Conservation (phyloP, 2,888 invertebrate genomes). For the Callyntrura sp. region DNA sequence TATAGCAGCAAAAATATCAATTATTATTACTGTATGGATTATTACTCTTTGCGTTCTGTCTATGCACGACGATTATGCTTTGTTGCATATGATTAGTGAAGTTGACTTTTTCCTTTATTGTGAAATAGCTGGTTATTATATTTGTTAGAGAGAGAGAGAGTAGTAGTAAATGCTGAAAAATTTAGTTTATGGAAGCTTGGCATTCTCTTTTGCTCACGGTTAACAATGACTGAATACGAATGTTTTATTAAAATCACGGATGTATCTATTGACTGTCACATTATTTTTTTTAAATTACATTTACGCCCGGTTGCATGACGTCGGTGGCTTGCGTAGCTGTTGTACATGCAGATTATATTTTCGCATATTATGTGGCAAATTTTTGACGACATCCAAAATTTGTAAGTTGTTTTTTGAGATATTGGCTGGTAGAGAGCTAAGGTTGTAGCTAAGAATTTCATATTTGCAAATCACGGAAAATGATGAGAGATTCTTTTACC, state of each 20-base stretch:
- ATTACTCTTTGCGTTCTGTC: neutral
- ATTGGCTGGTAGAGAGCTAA: no score
- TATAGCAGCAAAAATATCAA: constrained; percentile 64
- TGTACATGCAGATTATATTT: neutral
- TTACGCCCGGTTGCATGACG: neutral
- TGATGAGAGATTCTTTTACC: no score
- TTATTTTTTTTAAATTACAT: neutral
- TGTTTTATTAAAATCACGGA: no score
- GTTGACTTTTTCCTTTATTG: neutral
- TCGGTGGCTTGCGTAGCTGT: neutral
- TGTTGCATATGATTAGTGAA: neutral
- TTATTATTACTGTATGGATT: neutral
- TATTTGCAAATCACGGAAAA: no score
- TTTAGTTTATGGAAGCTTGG: constrained; percentile 53
- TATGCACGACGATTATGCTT: neutral
- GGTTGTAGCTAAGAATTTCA: no score
- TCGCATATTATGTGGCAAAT: no score
- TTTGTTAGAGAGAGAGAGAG: no score
- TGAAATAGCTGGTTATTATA: neutral
- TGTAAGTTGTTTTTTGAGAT: no score
- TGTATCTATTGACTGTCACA: neutral
- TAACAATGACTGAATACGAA: neutral
- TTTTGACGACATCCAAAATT: no score
- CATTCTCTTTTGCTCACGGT: constrained; percentile 21
- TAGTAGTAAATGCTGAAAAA: constrained; percentile 20